Conservation (phyloP, 2,888 invertebrate species). For the Chymomyza caudatula region DNA sequence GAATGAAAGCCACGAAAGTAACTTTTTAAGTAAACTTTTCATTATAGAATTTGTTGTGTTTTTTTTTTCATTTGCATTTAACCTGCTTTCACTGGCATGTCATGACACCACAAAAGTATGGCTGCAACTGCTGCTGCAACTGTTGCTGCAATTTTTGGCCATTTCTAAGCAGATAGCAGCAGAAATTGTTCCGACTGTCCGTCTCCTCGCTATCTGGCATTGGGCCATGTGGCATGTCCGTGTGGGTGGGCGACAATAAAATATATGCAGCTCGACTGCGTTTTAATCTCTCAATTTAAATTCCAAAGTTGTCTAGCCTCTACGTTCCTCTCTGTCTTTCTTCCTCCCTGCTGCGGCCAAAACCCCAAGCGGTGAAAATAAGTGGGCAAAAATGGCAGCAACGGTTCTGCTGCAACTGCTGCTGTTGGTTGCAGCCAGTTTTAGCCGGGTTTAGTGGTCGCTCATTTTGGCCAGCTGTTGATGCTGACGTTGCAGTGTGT, state of each 20-base stretch:
- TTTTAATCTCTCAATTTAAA: conserved; percentile 69
- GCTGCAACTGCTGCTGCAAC: not conserved
- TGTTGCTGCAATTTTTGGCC: not conserved
- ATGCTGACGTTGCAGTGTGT: conserved; percentile 20
- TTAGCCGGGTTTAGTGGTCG: conserved; percentile 14
- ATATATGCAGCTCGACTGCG: conserved; percentile 23
- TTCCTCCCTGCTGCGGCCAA: not conserved
- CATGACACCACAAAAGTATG: not conserved
- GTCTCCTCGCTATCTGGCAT: conserved; percentile 3
- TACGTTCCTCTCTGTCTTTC: not conserved
- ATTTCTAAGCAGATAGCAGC: not conserved
- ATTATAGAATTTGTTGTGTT: conserved; percentile 42
- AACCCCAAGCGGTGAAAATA: conserved; percentile 41
- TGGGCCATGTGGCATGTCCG: conserved; percentile 7
- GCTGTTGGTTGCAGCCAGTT: too few relatives aligned
- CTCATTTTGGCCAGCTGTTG: conserved; percentile 36
- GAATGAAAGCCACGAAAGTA: conserved; percentile 17
- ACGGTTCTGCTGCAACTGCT: not conserved
- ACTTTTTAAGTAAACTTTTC: conserved; percentile 24
- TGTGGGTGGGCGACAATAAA: conserved; percentile 35
- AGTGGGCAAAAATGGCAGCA: conserved; percentile 18
- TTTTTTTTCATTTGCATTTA: conserved; percentile 67
- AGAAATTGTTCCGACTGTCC: not conserved
- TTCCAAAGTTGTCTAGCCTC: conserved; percentile 27
- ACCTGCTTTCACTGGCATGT: conserved; percentile 70